phyloP scores from a whole-genome alignment of 2,113 vertebrate species.

The Notothenia rossii region DNA sequence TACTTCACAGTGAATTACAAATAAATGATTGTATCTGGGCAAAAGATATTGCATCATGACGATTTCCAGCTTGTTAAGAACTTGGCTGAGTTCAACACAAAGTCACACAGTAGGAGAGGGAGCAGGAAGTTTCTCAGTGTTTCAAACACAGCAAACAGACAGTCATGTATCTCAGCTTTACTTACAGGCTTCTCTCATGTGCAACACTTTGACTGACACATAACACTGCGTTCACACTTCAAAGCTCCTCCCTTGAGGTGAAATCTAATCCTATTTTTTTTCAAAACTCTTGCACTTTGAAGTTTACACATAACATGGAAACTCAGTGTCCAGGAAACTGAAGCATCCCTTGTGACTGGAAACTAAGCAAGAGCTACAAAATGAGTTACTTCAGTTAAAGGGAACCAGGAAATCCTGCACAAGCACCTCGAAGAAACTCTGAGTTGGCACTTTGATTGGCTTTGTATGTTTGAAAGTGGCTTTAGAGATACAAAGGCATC shows the following conservation, averaged over 20 bases:
- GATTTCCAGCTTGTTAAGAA: no score
- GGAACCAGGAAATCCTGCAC: constrained; percentile 24
- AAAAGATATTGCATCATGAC: no score
- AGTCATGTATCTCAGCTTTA: background rate
- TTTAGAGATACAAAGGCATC: no score
- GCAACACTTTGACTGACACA: constrained; percentile 14
- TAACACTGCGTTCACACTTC: constrained; percentile 22
- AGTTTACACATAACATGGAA: constrained; percentile 1
- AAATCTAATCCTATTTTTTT: no score
- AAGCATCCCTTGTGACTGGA: background rate
- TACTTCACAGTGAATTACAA: no score
- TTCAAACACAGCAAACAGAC: background rate
- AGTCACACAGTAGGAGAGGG: background rate
- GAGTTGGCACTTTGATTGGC: constrained; percentile 1
- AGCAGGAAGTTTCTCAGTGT: background rate
- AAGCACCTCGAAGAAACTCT: background rate
- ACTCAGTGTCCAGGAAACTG: constrained; percentile 10
- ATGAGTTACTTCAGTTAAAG: background rate
- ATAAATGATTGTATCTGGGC: no score
- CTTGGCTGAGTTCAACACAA: background rate
- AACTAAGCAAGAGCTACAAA: background rate
- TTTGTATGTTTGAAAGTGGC: background rate
- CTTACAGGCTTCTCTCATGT: background rate
- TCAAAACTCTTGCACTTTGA: background rate
- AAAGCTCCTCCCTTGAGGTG: constrained; percentile 13